Percentiles rank a stretch among this genome's conserved stretches.
phyloP scores from a whole-genome alignment of 2,113 vertebrate genomes.

The Microcebus ravelobensis region DNA sequence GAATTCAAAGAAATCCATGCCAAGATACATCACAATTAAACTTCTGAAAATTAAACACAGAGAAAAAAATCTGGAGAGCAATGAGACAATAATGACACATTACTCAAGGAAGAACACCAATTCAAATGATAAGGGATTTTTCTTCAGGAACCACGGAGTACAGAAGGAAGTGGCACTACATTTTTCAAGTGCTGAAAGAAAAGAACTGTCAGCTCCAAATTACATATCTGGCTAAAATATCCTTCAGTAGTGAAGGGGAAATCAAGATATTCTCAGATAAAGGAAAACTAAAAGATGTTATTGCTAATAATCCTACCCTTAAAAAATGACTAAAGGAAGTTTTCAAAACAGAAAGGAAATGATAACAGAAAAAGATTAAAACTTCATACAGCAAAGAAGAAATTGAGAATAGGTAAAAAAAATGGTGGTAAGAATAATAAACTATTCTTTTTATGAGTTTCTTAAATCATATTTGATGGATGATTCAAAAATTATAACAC shows the following conservation, averaged over 20 bases:
- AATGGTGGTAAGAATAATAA: slow-evolving; percentile 39
- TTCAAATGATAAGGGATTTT: slow-evolving; percentile 44
- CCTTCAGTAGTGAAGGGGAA: slow-evolving; percentile 48
- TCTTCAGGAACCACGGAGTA: slow-evolving; percentile 24
- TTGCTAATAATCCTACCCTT: slow-evolving; percentile 21
- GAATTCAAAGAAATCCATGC: slow-evolving; percentile 38
- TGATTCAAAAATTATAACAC: slow-evolving; percentile 6
- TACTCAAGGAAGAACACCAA: background rate
- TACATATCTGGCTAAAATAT: slow-evolving; percentile 47
- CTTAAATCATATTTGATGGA: background rate
- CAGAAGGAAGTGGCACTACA: slow-evolving; percentile 51
- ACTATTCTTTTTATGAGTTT: slow-evolving; percentile 15
- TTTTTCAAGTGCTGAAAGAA: slow-evolving; percentile 67
- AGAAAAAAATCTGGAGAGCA: background rate
- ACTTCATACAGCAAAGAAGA: slow-evolving; percentile 46
- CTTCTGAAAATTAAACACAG: slow-evolving; percentile 31
- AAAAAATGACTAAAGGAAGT: slow-evolving; percentile 47
- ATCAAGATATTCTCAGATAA: slow-evolving; percentile 55
- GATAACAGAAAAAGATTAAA: background rate
- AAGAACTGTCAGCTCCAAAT: slow-evolving; percentile 59
- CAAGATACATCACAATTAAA: slow-evolving; percentile 28
- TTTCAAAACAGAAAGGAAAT: slow-evolving; percentile 50
- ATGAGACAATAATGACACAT: slow-evolving; percentile 3
- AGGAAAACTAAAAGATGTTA: slow-evolving; percentile 37
- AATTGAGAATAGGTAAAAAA: slow-evolving; percentile 4